Percentiles rank a stretch among this genome's conserved stretches.
Conservation (phyloP, 2,888 invertebrate species). For the Caenorhabditis sinica region DNA sequence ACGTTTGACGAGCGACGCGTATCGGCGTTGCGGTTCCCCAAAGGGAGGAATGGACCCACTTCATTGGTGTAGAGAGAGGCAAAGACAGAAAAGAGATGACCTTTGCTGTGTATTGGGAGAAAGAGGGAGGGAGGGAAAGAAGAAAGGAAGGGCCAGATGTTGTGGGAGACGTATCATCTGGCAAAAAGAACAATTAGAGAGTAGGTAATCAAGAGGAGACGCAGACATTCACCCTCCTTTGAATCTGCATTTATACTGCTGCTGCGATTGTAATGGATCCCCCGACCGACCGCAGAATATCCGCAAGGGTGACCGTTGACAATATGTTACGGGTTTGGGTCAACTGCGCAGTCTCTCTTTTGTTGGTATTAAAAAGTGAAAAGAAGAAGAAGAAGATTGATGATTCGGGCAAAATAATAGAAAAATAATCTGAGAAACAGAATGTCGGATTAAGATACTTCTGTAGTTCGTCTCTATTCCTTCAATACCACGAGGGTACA, state of each 20-base stretch:
- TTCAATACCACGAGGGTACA: no score
- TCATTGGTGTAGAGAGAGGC: constrained; percentile 23
- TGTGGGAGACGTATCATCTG: constrained; percentile 43
- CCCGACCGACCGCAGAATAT: constrained; percentile 1
- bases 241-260: constrained; percentile 33
- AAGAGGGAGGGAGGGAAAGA: constrained; percentile 4
- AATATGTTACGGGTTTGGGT: constrained; percentile 37
- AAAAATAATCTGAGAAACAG: background rate
- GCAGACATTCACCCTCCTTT: constrained; percentile 16
- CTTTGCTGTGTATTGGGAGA: constrained; percentile 21
- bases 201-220: constrained; percentile 21
- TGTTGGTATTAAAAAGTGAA: constrained; percentile 32
- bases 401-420: background rate
- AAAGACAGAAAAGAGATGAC: constrained; percentile 23
- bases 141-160: constrained; percentile 52
- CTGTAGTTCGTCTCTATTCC: no score
- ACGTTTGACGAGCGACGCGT: constrained; percentile 68
- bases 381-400: constrained; percentile 24
- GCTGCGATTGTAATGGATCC: constrained; percentile 54
- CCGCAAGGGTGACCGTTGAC: constrained; percentile 35
- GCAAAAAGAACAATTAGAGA: constrained; percentile 22
- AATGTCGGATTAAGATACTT: no score
- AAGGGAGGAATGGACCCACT: constrained; percentile 1
- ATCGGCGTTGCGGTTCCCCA: constrained; percentile 56
- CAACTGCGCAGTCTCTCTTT: constrained; percentile 8